Base-by-base conservation (phyloP, 2,113 vertebrate species). In the Casuarius casuarius region DNA sequence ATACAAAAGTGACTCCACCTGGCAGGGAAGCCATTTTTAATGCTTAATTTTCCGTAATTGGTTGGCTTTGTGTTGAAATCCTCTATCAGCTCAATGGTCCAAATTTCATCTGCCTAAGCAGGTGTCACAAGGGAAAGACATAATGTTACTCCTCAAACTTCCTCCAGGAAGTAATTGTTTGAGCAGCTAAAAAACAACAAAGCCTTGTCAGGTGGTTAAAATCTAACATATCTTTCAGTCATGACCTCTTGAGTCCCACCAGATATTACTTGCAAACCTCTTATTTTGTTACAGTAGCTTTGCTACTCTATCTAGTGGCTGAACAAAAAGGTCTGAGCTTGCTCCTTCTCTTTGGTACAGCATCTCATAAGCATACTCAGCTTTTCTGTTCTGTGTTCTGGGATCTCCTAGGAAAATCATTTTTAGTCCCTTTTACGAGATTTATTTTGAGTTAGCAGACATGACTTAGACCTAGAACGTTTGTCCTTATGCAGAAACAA, bases 1-100 rank as follows among this genome's bases (percentile, higher is more conserved):
- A 7, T 7, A 2, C 1, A 0, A 1, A 6, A 82, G 12, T 4
- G 0, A 7, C 0, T 11, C n/a, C 42, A 40, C 1, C 65, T 68
- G 54, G 0, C 28, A 8, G 54, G 46, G 52, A 7, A 35, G 5
- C 22, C 2, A 59, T 67, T 96, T 94, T 59, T 93, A 83, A 13
- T 4, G 14, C 72, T 56, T 6, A 10, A 0, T 31, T 74, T 17
- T 13, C 54, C 23, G 84, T 28, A 3, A 56, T 91, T 95, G 96
- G 89, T 7, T 73, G 48, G 23, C 1, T 28, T 54, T 54, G 59
- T 67, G 61, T 28, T 67, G 46, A 81, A 84, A 78, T 21, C 59
- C 48, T 51, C 56, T 4, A 31, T 46, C n/a, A n/a, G 88, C 11
- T 31, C 6, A 52, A 0, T 1, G 35, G 6, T 0, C 38, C 25